Evolutionary conservation across 2,888 invertebrate genomes (phyloP), one percentile per base, ranked within the genome.

Genomic region (Phaonia tiefii): DNA sequence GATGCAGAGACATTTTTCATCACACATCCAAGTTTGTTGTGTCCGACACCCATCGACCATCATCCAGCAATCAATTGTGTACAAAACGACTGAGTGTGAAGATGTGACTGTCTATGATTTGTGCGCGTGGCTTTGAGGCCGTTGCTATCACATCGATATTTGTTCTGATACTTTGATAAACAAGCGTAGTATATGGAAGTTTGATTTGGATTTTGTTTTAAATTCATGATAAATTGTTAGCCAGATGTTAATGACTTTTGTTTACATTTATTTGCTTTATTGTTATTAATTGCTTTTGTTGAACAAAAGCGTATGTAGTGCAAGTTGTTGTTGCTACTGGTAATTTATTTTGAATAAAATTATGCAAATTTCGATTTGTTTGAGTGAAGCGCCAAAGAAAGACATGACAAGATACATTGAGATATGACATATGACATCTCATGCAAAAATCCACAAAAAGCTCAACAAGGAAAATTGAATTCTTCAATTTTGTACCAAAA

Each of bases 81-180:
- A n/a, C n/a, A n/a, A n/a, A n/a, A n/a, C 58, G 26, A 10, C 71
- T 42, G 60, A 58, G 31, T 58, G 42, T 75, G 31, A 79, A 58
- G 70, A 46, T 73, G 73, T 73, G 73, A 75, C 74, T 71, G 66
- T 66, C 60, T 79, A 37, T 58, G 60, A 71, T 79, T 79, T 75
- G 42, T 74, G 49, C 1, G 69, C 65, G 46, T 17, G n/a, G n/a
- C 13, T 66, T 63, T 42, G 26, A 31, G 31, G n/a, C n/a, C n/a
- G n/a, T n/a, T n/a, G n/a, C n/a, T n/a, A n/a, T 5, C 31, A 31
- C 3, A 31, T 31, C 8, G 31, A 31, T 31, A 31, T 31, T 5
- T 31, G 31, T 31, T 31, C 31, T 3, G 31, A 31, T 31, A 31
- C 31, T 31, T 31, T 31, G 31, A 8, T 8, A 31, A 8, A 31